Conservation (phyloP, 92 coral and sea anemone species). For the Parazoanthus atlanticus region DNA sequence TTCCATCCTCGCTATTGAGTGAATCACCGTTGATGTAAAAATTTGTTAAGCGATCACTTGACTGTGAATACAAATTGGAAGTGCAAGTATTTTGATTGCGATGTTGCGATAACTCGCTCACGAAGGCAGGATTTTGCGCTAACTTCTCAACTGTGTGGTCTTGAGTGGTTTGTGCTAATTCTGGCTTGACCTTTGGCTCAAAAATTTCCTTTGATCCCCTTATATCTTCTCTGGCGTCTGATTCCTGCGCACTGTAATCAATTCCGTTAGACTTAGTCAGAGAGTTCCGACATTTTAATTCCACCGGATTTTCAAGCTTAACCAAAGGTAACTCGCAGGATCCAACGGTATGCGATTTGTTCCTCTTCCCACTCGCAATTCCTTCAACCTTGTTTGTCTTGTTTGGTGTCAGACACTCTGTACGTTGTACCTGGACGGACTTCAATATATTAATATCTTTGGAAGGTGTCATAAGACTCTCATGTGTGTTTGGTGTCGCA, state of each 20-base stretch:
- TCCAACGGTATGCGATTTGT: neutral
- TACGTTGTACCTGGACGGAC: neutral
- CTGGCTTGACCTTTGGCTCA: neutral
- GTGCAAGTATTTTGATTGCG: neutral
- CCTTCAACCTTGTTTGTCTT: neutral
- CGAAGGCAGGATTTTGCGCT: neutral
- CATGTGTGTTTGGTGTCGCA: neutral
- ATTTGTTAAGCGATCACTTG: constrained; percentile 35
- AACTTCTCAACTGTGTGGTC: neutral
- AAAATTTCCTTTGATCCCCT: neutral
- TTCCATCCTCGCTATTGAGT: constrained; percentile 13
- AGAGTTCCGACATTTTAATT: neutral
- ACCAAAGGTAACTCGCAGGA: neutral
- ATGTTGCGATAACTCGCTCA: constrained; percentile 7
- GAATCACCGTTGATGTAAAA: constrained; percentile 4
- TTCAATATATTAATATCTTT: neutral
- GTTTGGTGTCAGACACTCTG: neutral
- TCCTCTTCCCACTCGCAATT: neutral
- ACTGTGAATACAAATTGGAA: constrained; percentile 18
- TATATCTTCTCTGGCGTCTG: neutral
- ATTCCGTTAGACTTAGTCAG: neutral
- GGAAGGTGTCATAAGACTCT: neutral
- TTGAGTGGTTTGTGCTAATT: neutral
- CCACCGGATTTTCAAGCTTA: neutral
- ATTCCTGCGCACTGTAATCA: neutral